phyloP scores from a whole-genome alignment of 2,888 invertebrate species.

The Dusona sp. region DNA sequence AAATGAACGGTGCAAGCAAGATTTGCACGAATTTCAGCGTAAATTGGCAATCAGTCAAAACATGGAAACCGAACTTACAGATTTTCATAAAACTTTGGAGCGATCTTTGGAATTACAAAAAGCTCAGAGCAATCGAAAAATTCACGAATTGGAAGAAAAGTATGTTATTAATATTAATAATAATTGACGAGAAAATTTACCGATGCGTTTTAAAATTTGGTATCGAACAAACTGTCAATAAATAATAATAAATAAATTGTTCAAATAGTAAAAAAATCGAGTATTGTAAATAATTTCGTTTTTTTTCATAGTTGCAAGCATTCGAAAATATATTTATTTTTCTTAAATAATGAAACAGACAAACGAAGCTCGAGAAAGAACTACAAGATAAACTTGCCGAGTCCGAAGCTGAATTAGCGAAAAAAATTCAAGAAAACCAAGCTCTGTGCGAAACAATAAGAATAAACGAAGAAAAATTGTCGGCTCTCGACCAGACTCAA shows the following conservation, averaged over 20 bases:
- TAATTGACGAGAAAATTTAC: neutral
- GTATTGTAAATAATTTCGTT: neutral
- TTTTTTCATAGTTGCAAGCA: neutral
- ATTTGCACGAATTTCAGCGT: slow-evolving; percentile 72
- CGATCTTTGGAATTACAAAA: slow-evolving; percentile 48
- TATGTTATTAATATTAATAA: slow-evolving; percentile 24
- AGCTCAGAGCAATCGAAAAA: slow-evolving; percentile 50
- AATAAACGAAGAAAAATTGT: slow-evolving; percentile 58
- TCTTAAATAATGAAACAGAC: slow-evolving; percentile 45
- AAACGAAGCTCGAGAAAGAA: slow-evolving; percentile 41
- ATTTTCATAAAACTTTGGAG: slow-evolving; percentile 72
- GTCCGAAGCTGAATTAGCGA: slow-evolving; percentile 54
- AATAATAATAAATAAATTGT: too few species aligned
- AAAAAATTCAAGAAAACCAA: slow-evolving; percentile 55
- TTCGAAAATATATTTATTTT: neutral
- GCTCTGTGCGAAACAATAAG: slow-evolving; percentile 57
- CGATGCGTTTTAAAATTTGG: neutral
- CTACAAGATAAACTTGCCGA: slow-evolving; percentile 63
- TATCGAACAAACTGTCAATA: neutral
- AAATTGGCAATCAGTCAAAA: slow-evolving; percentile 70
- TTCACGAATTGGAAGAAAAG: slow-evolving; percentile 68
- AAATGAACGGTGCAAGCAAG: slow-evolving; percentile 74
- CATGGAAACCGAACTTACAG: slow-evolving; percentile 73
- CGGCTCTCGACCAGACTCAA: slow-evolving; percentile 27
- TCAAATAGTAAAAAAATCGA: neutral